Conservation (phyloP, 2,888 invertebrate species). For the Drosophila pseudotalamancana region DNA sequence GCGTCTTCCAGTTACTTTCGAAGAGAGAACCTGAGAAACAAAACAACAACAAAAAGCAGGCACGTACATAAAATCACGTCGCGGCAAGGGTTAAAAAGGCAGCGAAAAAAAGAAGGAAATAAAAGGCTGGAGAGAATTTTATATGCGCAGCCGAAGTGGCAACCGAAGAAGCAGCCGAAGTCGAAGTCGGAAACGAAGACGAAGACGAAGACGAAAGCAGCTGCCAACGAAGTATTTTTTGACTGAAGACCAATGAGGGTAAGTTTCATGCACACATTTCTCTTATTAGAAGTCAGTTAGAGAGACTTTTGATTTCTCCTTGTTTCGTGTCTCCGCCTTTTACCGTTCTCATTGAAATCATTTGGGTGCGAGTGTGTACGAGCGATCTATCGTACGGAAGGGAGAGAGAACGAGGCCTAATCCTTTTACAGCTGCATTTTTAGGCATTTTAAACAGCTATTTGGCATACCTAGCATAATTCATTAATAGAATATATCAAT, state of each 20-base stretch:
- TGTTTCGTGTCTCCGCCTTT: slow-evolving; percentile 1
- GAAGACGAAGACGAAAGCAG: slow-evolving; percentile 4
- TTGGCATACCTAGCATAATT: background rate
- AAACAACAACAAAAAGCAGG: slow-evolving; percentile 39
- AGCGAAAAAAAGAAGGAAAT: slow-evolving; percentile 8
- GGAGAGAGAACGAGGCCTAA: slow-evolving; percentile 2
- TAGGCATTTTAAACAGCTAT: slow-evolving; percentile 13
- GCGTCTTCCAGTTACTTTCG: slow-evolving; percentile 56
- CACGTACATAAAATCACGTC: slow-evolving; percentile 62
- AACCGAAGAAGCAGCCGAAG: slow-evolving; percentile 4
- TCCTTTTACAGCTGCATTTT: slow-evolving; percentile 10
- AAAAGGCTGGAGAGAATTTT: slow-evolving; percentile 18
- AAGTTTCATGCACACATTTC: slow-evolving; percentile 49
- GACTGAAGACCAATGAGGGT: slow-evolving; percentile 54
- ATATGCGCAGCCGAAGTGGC: slow-evolving; percentile 23
- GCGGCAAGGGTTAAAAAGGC: slow-evolving; percentile 66
- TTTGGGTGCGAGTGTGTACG: background rate
- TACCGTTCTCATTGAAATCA: background rate
- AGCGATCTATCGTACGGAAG: background rate
- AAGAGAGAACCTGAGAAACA: slow-evolving; percentile 6
- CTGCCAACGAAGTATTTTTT: slow-evolving; percentile 7
- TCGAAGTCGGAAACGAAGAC: slow-evolving; percentile 8
- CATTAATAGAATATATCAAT: background rate
- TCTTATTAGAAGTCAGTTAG: slow-evolving; percentile 5
- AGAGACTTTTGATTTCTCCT: background rate